Conservation (phyloP, 2,113 vertebrate species). For the Chloebia gouldiae region DNA sequence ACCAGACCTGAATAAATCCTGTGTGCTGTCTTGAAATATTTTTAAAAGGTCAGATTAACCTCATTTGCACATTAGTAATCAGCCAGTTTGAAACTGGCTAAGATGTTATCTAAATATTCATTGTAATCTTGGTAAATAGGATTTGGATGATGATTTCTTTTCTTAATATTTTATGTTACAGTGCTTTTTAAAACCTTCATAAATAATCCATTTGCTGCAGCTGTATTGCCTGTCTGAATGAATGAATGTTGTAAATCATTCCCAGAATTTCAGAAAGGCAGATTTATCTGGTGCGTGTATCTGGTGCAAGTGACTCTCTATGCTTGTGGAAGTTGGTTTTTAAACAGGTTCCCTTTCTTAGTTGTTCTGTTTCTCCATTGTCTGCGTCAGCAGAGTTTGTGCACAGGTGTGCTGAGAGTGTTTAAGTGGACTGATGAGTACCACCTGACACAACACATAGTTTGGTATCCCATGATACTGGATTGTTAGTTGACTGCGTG, state of each 20-base stretch:
- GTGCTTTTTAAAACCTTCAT: not conserved
- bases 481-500: not conserved
- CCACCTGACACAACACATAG: not conserved
- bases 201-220: not conserved
- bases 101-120: not conserved
- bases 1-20: not conserved
- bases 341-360: not conserved
- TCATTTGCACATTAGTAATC: not conserved
- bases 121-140: not conserved
- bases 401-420: not conserved
- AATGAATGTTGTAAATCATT: not conserved
- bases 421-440: not conserved
- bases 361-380: constrained; percentile 27
- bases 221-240: not conserved
- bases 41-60: not conserved
- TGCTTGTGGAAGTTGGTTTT: not conserved
- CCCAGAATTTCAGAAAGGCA: not conserved
- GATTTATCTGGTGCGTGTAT: not conserved
- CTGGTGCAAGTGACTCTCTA: not conserved
- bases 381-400: not conserved
- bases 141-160: not conserved
- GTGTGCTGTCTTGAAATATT: not conserved
- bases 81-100: not conserved
- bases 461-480: not conserved
- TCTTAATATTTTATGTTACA: not conserved